Base-by-base conservation (phyloP, 92 coral and sea anemone genomes). In the Pocillopora grandis region DNA sequence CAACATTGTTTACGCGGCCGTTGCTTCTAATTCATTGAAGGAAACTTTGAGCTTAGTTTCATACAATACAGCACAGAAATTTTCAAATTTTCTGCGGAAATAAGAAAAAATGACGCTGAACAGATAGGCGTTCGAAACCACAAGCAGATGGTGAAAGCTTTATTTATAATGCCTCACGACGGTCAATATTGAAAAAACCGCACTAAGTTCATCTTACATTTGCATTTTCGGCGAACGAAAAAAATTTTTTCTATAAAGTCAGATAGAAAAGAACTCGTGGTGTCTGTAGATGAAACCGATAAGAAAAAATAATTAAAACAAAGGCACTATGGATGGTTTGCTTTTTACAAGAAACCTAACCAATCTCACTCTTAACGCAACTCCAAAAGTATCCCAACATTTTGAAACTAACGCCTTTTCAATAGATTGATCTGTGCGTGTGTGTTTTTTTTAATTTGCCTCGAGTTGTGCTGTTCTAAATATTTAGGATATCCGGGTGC, bases 71-170 rank as follows among this genome's bases (percentile, higher is more conserved):
- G 35, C n/a, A 18, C 21, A 15, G 33, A 82, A 42, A 62, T 13
- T 23, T 49, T 21, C 18, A 74, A 7, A 23, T 62, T 83, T 62
- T 31, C 58, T 31, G 49, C 55, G 48, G 58, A 62, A 62, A 62
- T 83, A 4, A 52, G 80, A 48, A 64, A 69, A 58, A 81, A 37
- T 48, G 55, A 81, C 63, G 77, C 77, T 33, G 71, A 36, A 59
- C 35, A 36, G 85, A 70, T 81, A 71, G 86, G 56, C 42, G 55
- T 14, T 18, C 71, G 36, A 59, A 72, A 88, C 94, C 94, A 66
- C 94, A 80, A 77, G 59, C 91, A 88, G 91, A 76, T 88, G 91
- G 72, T 49, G 21, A 20, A 71, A 48, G 36, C 55, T 66, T 87
- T 84, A 88, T 84, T 91, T 88, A 88, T 87, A 75, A 70, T 81